These are phyloP conservation scores for Ranitomeya variabilis DNA, from an alignment of 2,113 vertebrate species.

Conservation along the genomic window DNA sequence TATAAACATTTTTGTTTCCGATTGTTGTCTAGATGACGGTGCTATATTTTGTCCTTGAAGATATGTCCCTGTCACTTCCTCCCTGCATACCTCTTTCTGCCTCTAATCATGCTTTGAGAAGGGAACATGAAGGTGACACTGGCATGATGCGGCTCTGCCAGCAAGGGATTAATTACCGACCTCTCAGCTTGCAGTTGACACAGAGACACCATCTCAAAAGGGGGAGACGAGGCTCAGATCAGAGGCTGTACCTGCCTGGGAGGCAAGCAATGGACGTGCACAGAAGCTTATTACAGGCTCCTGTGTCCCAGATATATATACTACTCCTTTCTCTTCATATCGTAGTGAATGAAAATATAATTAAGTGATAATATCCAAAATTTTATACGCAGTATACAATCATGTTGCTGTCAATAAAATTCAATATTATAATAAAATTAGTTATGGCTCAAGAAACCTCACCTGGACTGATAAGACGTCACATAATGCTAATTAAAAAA, in stretches of 20 bases:
- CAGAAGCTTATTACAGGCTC: conserved; percentile 36
- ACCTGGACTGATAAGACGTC: background rate
- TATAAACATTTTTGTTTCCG: background rate
- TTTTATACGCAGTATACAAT: background rate
- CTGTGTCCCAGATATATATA: conserved; percentile 41
- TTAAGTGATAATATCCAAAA: background rate
- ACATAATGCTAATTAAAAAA: background rate
- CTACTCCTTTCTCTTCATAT: background rate
- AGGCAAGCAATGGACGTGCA: conserved; percentile 34
- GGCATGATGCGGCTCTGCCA: conserved; percentile 47
- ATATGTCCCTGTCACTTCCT: conserved; percentile 29
- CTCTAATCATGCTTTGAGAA: conserved; percentile 55
- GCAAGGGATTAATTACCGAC: conserved; percentile 57
- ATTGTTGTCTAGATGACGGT: background rate
- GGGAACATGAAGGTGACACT: conserved; percentile 54
- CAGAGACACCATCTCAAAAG: conserved; percentile 45
- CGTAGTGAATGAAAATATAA: background rate
- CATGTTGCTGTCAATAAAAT: background rate
- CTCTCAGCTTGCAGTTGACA: conserved; percentile 45
- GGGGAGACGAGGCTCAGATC: conserved; percentile 45
- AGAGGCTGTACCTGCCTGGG: conserved; percentile 51
- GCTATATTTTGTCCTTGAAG: conserved; percentile 47
- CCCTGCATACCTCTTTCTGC: conserved; percentile 53
- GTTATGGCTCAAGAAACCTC: background rate
- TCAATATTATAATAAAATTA: background rate